Percentiles rank a stretch among this genome's conserved stretches.
Evolutionary conservation across 2,888 invertebrate species (phyloP).

Genomic region (Acronicta psi): DNA sequence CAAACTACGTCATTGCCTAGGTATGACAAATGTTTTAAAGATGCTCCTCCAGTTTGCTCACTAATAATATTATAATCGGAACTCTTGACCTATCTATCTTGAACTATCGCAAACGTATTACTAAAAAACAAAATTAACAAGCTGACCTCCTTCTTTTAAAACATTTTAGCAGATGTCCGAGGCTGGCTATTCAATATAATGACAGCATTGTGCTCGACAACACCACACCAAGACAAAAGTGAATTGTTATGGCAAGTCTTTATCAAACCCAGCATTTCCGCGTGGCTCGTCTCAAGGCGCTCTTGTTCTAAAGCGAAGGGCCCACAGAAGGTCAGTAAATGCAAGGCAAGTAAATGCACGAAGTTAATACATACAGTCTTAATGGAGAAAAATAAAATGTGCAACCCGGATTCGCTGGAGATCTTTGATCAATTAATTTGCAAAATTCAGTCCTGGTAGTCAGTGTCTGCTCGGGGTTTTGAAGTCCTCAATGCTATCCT

Average conservation of each 20-base stretch:
- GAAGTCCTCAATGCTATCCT: no score
- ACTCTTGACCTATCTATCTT: no score
- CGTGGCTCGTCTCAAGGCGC: constrained; percentile 68
- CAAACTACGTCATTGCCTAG: no score
- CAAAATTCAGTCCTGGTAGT: no score
- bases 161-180: constrained; percentile 1
- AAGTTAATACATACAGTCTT: constrained; percentile 27
- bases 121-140: no score
- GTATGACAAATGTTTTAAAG: no score
- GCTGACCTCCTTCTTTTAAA: neutral
- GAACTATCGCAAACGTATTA: no score
- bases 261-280: constrained; percentile 64
- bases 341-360: constrained; percentile 23
- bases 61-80: no score
- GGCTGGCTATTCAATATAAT: constrained; percentile 8
- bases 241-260: constrained; percentile 53
- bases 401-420: constrained; percentile 16
- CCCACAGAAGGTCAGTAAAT: constrained; percentile 52
- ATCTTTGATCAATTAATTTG: neutral
- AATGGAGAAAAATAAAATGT: constrained; percentile 27
- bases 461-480: no score
- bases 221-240: constrained; percentile 57
- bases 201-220: constrained; percentile 17
- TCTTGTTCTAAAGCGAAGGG: constrained; percentile 65
- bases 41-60: no score